A percentile compares a stretch with the other conserved stretches of the same genome.
These are phyloP conservation scores for Brachypteracias leptosomus DNA, from an alignment of 2,113 vertebrate genomes.

Conservation along the genomic window DNA sequence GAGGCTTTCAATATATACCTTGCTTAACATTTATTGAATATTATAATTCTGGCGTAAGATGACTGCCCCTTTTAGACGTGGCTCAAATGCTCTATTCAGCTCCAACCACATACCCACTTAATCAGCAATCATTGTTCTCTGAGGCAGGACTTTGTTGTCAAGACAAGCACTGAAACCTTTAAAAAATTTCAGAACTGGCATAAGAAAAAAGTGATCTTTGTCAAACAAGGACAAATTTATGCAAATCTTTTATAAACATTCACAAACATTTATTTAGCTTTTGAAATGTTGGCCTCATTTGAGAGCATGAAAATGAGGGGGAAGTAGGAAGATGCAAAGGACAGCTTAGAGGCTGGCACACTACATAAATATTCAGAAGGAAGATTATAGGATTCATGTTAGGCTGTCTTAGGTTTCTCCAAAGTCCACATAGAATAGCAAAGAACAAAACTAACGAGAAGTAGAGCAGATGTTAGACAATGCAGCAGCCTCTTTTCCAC, in stretches of 20 bases:
- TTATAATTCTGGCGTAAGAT: constrained; percentile 68
- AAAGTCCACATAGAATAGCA: constrained; percentile 85
- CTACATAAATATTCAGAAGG: constrained; percentile 90
- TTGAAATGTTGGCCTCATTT: constrained; percentile 84
- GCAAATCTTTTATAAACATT: constrained; percentile 86
- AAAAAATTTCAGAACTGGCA: constrained; percentile 76
- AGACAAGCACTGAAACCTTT: constrained; percentile 77
- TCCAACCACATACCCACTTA: constrained; percentile 71
- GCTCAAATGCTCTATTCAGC: constrained; percentile 67
- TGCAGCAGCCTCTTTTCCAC: constrained; percentile 81
- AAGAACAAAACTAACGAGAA: constrained; percentile 89
- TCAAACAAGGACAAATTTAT: constrained; percentile 83
- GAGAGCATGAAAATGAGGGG: constrained; percentile 81
- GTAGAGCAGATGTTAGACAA: constrained; percentile 89
- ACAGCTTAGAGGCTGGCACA: constrained; percentile 83
- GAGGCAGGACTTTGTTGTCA: constrained; percentile 76
- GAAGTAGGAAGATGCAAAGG: constrained; percentile 81
- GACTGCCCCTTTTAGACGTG: constrained; percentile 57
- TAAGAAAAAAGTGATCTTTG: constrained; percentile 81
- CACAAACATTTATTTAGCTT: constrained; percentile 90
- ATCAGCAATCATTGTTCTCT: constrained; percentile 79
- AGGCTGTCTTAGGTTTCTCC: constrained; percentile 85
- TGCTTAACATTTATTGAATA: constrained; percentile 66
- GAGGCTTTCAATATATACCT: constrained; percentile 22
- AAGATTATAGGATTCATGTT: constrained; percentile 86